Evolutionary conservation across 1,140 invertebrate genomes (phyloP).

Genomic region (Cydia strobilella): DNA sequence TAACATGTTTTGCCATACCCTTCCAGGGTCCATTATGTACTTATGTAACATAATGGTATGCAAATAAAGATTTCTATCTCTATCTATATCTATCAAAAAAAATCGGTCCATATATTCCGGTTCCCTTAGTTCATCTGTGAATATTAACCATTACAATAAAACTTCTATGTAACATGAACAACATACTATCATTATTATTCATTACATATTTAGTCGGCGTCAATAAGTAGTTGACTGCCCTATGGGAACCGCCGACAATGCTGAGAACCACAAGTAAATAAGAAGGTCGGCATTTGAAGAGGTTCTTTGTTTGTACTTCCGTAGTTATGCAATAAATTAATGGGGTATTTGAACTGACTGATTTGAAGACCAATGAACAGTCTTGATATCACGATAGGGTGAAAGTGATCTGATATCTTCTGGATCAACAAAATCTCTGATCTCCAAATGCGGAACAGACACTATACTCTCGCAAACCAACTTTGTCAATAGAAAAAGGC

Average conservation of each 20-base stretch:
- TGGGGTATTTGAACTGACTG: slow-evolving; percentile 2
- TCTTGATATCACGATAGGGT: not conserved
- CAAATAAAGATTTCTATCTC: no score
- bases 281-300: slow-evolving; percentile 3
- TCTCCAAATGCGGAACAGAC: no score
- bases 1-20: no score
- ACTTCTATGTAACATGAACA: not conserved
- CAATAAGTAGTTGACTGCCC: slow-evolving; percentile 10
- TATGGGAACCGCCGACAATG: slow-evolving; percentile 23
- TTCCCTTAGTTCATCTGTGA: no score
- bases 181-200: not conserved
- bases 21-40: no score
- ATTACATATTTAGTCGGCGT: no score
- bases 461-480: no score
- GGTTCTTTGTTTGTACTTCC: slow-evolving; percentile 10
- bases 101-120: no score
- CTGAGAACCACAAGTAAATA: not conserved
- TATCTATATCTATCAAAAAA: no score
- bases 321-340: slow-evolving; percentile 19
- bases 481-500: no score
- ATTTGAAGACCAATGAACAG: not conserved
- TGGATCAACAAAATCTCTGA: not conserved
- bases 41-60: no score
- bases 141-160: no score
- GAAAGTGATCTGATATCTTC: not conserved